These are phyloP conservation scores for Sitta carolinensis DNA, from an alignment of 2,797 vertebrate genomes.

Conservation along the genomic window DNA sequence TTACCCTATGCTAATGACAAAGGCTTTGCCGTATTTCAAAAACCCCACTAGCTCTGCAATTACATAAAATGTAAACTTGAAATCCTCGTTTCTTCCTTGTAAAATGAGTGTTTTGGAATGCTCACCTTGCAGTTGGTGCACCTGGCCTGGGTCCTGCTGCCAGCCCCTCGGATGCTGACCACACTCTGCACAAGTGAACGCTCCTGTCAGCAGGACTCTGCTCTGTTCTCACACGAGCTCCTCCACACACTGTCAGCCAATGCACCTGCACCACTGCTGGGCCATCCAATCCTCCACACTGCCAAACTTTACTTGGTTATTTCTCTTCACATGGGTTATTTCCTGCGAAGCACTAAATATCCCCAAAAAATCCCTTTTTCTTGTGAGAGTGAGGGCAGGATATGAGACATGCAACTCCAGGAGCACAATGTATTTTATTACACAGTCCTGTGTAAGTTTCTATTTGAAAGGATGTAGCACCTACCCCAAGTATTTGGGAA, in stretches of 20 bases:
- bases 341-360: neutral
- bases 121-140: neutral
- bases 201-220: neutral
- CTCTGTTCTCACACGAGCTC: neutral
- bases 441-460: neutral
- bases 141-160: neutral
- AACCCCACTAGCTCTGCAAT: neutral
- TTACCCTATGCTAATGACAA: constrained; percentile 4
- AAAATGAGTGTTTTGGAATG: neutral
- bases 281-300: neutral
- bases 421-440: neutral
- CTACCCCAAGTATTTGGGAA: neutral
- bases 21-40: neutral
- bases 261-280: neutral
- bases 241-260: neutral
- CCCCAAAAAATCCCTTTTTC: neutral
- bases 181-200: neutral
- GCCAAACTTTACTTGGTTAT: neutral
- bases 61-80: neutral
- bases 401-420: neutral
- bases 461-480: neutral
- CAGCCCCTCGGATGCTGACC: neutral
- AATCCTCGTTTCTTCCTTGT: neutral
- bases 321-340: neutral
- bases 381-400: neutral